A percentile compares a stretch with the other conserved stretches of the same genome.
Evolutionary conservation across 2,113 vertebrate species (phyloP).

Genomic region (Halcyon senegalensis): DNA sequence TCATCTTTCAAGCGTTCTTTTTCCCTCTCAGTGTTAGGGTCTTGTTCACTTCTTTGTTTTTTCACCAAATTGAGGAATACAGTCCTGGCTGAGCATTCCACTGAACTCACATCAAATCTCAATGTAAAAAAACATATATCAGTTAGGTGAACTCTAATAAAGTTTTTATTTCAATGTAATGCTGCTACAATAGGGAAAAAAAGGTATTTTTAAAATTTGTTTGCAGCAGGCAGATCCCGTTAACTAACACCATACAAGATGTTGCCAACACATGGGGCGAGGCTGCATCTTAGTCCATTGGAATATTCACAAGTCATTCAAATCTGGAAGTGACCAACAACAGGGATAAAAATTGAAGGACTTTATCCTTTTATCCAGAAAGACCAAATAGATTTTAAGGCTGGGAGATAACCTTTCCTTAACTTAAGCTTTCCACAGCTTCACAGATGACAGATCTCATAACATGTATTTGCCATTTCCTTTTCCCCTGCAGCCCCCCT

Average conservation of each 20-base stretch:
- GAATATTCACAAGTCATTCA: background rate
- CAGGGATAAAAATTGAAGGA: background rate
- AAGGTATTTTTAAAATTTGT: background rate
- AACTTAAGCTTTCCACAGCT: background rate
- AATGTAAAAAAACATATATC: background rate
- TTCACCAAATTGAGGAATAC: background rate
- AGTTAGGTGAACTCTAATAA: background rate
- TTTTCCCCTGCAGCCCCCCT: background rate
- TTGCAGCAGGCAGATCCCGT: background rate
- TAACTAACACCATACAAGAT: background rate
- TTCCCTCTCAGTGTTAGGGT: background rate
- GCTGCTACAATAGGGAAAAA: background rate
- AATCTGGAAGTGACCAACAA: background rate
- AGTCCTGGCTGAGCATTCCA: background rate
- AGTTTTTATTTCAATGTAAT: background rate
- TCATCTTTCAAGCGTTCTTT: background rate
- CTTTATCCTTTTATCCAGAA: background rate
- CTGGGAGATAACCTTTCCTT: background rate
- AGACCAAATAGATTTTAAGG: background rate
- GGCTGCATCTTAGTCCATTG: background rate
- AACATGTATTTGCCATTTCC: background rate
- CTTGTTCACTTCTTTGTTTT: background rate
- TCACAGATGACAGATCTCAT: background rate
- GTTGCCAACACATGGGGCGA: background rate
- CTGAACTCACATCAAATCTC: constrained; percentile 27